These are phyloP conservation scores for Athrips mouffetella DNA, from an alignment of 2,888 invertebrate genomes.

Conservation along the genomic window DNA sequence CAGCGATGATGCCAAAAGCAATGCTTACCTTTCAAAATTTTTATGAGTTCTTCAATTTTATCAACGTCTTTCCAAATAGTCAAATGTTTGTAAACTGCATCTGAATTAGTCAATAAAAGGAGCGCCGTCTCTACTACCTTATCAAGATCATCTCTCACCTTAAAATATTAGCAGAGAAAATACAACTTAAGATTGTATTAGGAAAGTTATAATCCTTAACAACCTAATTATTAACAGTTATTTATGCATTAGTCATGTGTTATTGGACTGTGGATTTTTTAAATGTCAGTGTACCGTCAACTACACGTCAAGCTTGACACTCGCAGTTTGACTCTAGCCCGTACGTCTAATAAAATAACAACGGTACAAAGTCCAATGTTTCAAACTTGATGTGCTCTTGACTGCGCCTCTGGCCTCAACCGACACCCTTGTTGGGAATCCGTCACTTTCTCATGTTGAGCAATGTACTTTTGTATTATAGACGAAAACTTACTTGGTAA, in stretches of 20 bases:
- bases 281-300: background rate
- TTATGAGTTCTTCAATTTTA: conserved; percentile 40
- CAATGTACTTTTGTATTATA: background rate
- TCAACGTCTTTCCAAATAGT: conserved; percentile 37
- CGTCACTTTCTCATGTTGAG: background rate
- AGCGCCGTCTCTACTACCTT: conserved; percentile 51
- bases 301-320: too few relatives aligned
- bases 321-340: too few relatives aligned
- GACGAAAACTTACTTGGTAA: conserved; percentile 37
- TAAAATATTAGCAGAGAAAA: conserved; percentile 6
- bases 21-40: conserved; percentile 45
- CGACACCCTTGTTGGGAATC: too few relatives aligned
- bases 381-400: too few relatives aligned
- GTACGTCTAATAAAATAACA: too few relatives aligned
- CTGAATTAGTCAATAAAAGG: conserved; percentile 47
- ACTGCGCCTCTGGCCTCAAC: too few relatives aligned
- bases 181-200: background rate
- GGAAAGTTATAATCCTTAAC: background rate
- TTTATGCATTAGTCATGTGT: too few relatives aligned
- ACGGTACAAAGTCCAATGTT: background rate
- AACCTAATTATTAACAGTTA: background rate
- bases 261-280: too few relatives aligned
- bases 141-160: conserved; percentile 43
- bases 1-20: too few relatives aligned
- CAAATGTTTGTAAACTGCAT: conserved; percentile 46